Base-by-base conservation (phyloP, 2,888 invertebrate genomes). In the Trissolcus brochymenae region DNA sequence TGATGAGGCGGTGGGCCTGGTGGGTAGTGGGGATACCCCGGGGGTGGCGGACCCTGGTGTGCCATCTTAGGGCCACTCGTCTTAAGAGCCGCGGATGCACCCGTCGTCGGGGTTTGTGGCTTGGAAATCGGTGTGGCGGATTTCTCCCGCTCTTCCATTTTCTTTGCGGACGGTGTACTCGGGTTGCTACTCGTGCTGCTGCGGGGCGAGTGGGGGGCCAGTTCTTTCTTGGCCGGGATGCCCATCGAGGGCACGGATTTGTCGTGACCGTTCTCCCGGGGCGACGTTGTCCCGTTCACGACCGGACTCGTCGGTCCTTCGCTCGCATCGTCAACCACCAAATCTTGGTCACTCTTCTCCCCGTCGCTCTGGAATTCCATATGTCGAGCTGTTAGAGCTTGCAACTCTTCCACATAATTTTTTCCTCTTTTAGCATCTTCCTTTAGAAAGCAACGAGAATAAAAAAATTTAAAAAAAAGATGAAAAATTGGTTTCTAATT, bases 251-350 rank as follows among this genome's bases (percentile, higher is more conserved):
- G 83, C 0, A 88, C 93, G 80, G 94, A 89, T 87, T 95, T 96
- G 87, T 96, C 95, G 74, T 95, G 92, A 59, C 95, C 96, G 87
- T 96, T 96, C 87, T 96, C 96, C 80, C 95, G 90, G 0, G 96
- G 95, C 14, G 96, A 96, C 2, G 95, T 93, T 13, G 96, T 95
- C n/a, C 96, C 96, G 84, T 95, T 95, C 83, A 95, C 88, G 9
- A 88, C 93, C 0, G 96, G 95, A 60, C 96, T 95, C 61, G 94
- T 93, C 6, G 95, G 95, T 86, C 96, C 96, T 90, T 97, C 97
- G 82, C 96, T 96, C 60, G 96, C 96, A 85, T 96, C 98, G 89
- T 98, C 98, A 25, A 98, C 98, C 78, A 98, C 98, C 83, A 98
- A 90, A 88, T 98, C 97, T 91, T 96, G 95, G 87, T 97, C 96